Percentiles rank a stretch among this genome's conserved stretches.
Evolutionary conservation across 1,140 invertebrate genomes (phyloP).

Genomic region (Mactra quadrangularis): DNA sequence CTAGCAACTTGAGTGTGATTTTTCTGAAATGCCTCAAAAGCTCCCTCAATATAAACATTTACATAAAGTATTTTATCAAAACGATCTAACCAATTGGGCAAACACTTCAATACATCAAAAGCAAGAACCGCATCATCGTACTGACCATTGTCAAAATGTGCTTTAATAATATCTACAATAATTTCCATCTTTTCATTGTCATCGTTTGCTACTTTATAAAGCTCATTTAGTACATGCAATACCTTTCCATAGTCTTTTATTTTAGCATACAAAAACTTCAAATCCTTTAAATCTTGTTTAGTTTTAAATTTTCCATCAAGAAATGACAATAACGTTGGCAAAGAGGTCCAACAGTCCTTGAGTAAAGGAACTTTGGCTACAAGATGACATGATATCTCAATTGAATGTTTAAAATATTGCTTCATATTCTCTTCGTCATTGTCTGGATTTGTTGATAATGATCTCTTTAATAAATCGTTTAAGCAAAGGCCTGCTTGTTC

Average conservation of each 20-base stretch:
- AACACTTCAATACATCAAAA: neutral
- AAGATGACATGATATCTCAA: constrained; percentile 39
- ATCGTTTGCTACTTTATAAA: neutral
- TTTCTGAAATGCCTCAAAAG: neutral
- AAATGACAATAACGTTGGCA: constrained; percentile 8
- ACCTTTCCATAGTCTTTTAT: constrained; percentile 12
- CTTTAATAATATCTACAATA: neutral
- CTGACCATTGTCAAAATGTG: neutral
- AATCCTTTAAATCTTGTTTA: constrained; percentile 6
- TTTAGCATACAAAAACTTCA: constrained; percentile 22
- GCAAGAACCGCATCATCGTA: constrained; percentile 4
- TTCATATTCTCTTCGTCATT: neutral
- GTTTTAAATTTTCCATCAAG: constrained; percentile 11
- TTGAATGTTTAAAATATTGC: constrained; percentile 26
- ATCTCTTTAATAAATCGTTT: neutral
- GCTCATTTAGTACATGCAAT: neutral
- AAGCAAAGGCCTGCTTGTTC: constrained; percentile 11
- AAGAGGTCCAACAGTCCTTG: constrained; percentile 27
- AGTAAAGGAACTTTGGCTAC: constrained; percentile 38
- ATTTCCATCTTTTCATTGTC: neutral
- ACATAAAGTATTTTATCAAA: neutral
- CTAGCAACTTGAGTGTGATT: neutral
- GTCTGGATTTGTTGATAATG: neutral
- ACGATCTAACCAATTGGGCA: neutral
- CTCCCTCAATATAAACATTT: neutral